Evolutionary conservation across 1,140 invertebrate genomes (phyloP).

Genomic region (Apis dorsata): DNA sequence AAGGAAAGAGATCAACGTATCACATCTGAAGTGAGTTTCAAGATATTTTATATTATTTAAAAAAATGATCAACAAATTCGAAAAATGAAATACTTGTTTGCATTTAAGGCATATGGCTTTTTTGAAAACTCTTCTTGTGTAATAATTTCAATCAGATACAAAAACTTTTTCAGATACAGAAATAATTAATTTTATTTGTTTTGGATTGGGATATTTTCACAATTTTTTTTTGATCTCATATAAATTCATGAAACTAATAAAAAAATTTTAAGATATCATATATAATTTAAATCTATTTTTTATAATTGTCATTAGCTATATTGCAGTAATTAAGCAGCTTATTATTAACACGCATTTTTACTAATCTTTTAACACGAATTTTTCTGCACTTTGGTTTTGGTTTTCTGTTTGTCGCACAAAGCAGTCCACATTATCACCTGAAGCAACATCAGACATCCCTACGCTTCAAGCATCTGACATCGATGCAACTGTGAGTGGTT

Average conservation of each 20-base stretch:
- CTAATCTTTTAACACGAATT: constrained; percentile 75
- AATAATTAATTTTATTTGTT: constrained; percentile 3
- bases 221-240: neutral
- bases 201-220: constrained; percentile 15
- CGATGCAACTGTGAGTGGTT: constrained; percentile 73
- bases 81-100: constrained; percentile 2
- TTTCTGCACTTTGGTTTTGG: constrained; percentile 78
- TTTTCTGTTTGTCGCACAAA: constrained; percentile 77
- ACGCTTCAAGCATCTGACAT: constrained; percentile 70
- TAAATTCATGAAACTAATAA: constrained; percentile 15
- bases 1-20: constrained; percentile 77
- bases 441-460: constrained; percentile 66
- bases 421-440: constrained; percentile 74
- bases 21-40: constrained; percentile 74
- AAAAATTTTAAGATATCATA: neutral
- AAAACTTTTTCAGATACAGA: neutral
- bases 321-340: constrained; percentile 37
- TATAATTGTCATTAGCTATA: neutral
- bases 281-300: neutral
- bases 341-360: constrained; percentile 69
- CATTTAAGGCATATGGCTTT: neutral
- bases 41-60: constrained; percentile 3
- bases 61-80: neutral
- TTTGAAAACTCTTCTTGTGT: neutral
- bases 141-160: constrained; percentile 2